Base-by-base conservation (phyloP, 2,797 vertebrate genomes). In the Tachyglossus aculeatus region DNA sequence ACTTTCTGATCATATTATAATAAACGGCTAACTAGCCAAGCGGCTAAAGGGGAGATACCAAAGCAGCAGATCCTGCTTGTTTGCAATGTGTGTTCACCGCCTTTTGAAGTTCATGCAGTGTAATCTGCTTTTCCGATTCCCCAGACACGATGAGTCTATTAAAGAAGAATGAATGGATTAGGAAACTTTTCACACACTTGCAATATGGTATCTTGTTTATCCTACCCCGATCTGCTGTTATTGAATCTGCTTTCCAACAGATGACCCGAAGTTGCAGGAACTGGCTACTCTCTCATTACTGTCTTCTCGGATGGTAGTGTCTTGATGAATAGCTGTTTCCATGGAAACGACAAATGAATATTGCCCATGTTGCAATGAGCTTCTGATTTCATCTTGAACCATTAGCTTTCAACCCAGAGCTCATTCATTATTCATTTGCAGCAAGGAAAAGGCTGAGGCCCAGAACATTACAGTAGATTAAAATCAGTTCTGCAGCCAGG, bases 381-480 rank as follows among this genome's bases (percentile, higher is more conserved):
- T 83, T 79, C 88, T 85, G 88, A 89, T 88, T 91, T 91, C 83
- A 89, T 88, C 88, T 82, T 65, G 77, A 91, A 80, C 88, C 89
- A 89, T 89, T 86, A 88, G 86, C 84, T 90, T 86, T 77, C 78
- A 79, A 87, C 76, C 80, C 87, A 88, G 74, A 67, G 71, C 74
- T 90, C 88, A 89, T 93, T 88, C 85, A 90, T 92, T 90, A 93
- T 91, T 90, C 86, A 92, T 86, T 41, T 67, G 71, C 77, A 82
- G 72, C 39, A 68, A 88, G 83, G 88, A 90, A 86, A 87, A 82
- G 81, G 85, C 78, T 77, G 86, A 77, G 61, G 61, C 56, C 60
- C 79, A 77, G 78, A 67, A 56, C 71, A 41, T 71, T 81, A 85
- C 60, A 58, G 75, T 54, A 81, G 73, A 84, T 56, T 37, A 37